A percentile compares a stretch with the other conserved stretches of the same genome.
phyloP scores from a whole-genome alignment of 2,113 vertebrate genomes.

The Hippolais icterina region DNA sequence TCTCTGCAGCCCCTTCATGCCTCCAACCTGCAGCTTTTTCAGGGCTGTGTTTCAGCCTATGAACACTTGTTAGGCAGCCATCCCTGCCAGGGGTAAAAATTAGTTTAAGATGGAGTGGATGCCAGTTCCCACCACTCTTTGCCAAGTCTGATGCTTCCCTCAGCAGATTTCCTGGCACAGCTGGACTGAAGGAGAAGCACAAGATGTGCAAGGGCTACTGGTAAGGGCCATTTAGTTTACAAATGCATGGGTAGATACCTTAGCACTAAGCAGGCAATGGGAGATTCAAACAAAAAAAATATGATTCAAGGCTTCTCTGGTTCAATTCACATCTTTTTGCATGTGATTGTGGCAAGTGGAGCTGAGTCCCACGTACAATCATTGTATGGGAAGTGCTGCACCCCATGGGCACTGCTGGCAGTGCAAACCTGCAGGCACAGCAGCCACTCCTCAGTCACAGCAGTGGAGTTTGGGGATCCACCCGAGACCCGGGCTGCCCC shows the following conservation, averaged over 20 bases:
- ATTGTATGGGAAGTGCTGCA: accelerated
- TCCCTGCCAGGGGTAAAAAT: neutral
- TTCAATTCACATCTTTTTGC: neutral
- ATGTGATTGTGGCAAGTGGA: neutral
- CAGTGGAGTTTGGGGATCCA: neutral
- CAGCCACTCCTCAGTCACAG: accelerated
- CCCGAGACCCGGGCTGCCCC: accelerated
- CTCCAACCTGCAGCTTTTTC: neutral
- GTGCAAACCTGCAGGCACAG: neutral
- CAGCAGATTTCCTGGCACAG: neutral
- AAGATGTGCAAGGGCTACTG: neutral
- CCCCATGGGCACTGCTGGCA: accelerated
- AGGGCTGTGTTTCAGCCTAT: neutral
- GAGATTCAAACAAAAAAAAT: neutral
- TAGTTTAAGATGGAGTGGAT: neutral
- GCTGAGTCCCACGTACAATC: accelerated
- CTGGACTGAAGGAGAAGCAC: neutral
- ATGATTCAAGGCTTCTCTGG: neutral
- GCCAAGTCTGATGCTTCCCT: neutral
- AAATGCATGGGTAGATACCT: neutral
- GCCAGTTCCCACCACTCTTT: neutral
- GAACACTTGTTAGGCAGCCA: neutral
- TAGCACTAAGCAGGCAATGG: neutral
- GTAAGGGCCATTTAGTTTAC: neutral
- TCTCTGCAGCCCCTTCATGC: neutral